Conservation (phyloP, 2,113 vertebrate genomes). For the Percopsis transmontana region DNA sequence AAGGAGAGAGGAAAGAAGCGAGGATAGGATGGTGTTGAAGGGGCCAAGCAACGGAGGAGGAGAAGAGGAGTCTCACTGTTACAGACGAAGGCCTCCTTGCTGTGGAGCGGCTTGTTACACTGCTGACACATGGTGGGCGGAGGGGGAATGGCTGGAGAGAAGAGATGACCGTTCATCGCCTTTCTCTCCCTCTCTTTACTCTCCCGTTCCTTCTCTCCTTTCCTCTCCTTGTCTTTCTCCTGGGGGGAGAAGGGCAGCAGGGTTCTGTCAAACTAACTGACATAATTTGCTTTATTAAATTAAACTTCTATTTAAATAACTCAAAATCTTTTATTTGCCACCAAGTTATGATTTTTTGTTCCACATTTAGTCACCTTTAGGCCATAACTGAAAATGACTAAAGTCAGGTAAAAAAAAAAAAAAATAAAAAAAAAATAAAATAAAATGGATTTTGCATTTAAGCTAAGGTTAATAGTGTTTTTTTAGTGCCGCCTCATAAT, state of each 20-base stretch:
- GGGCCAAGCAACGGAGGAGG: neutral
- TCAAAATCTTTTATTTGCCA: too few relatives aligned
- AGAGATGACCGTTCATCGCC: slow-evolving; percentile 80
- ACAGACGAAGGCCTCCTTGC: slow-evolving; percentile 85
- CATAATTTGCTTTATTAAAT: too few relatives aligned
- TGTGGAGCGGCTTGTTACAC: slow-evolving; percentile 81
- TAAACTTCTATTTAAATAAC: too few relatives aligned
- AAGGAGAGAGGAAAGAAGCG: neutral
- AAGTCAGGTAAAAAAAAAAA: too few relatives aligned
- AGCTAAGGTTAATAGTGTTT: too few relatives aligned
- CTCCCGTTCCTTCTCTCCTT: slow-evolving; percentile 84
- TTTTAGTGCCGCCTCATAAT: too few relatives aligned
- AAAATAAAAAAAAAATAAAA: too few relatives aligned
- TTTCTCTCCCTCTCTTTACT: slow-evolving; percentile 88
- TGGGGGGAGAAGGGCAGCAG: slow-evolving; percentile 47
- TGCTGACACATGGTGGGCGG: slow-evolving; percentile 80
- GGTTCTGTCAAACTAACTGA: neutral
- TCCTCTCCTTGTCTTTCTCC: slow-evolving; percentile 87
- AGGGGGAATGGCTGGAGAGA: slow-evolving; percentile 68
- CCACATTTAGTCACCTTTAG: too few relatives aligned
- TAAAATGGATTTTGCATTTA: too few relatives aligned
- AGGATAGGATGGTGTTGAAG: too few relatives aligned
- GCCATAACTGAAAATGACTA: too few relatives aligned
- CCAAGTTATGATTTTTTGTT: too few relatives aligned
- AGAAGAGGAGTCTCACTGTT: slow-evolving; percentile 76